A percentile compares a stretch with the other conserved stretches of the same genome.
These are phyloP conservation scores for Tychaedon coryphoeus DNA, from an alignment of 2,113 vertebrate genomes.

Conservation along the genomic window DNA sequence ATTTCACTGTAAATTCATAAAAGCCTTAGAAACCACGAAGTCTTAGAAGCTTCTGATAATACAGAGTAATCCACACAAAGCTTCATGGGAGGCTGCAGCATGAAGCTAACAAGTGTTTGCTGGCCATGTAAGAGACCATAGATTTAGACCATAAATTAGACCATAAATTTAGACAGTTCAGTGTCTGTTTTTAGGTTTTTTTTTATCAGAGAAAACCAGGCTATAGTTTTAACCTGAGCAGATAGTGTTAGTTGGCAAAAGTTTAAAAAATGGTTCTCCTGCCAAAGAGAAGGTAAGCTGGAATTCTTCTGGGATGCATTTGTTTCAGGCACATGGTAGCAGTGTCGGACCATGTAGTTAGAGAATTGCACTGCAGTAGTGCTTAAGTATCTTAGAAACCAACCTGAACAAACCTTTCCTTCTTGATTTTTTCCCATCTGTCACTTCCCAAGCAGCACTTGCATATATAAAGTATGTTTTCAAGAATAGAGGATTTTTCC, in stretches of 20 bases:
- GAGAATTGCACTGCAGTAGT: neutral
- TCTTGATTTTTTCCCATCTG: accelerated
- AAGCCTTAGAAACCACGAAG: neutral
- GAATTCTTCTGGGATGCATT: neutral
- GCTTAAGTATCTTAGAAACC: neutral
- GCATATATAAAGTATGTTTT: accelerated
- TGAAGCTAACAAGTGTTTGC: neutral
- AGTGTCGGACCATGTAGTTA: neutral
- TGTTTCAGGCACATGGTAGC: neutral
- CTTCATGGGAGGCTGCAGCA: neutral
- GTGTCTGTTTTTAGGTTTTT: neutral
- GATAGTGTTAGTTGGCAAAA: neutral
- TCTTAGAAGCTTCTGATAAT: neutral
- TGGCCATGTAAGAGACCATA: neutral
- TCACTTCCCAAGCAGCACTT: neutral
- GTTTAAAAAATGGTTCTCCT: neutral
- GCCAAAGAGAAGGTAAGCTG: neutral
- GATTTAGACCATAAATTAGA: neutral
- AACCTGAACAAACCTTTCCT: neutral
- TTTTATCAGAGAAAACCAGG: neutral
- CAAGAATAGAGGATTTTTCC: neutral
- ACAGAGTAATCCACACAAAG: neutral
- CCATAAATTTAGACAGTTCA: neutral
- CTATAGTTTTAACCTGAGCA: neutral
- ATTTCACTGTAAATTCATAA: neutral